These are phyloP conservation scores for Chirona hameri DNA, from an alignment of 2,888 invertebrate species.

Conservation along the genomic window DNA sequence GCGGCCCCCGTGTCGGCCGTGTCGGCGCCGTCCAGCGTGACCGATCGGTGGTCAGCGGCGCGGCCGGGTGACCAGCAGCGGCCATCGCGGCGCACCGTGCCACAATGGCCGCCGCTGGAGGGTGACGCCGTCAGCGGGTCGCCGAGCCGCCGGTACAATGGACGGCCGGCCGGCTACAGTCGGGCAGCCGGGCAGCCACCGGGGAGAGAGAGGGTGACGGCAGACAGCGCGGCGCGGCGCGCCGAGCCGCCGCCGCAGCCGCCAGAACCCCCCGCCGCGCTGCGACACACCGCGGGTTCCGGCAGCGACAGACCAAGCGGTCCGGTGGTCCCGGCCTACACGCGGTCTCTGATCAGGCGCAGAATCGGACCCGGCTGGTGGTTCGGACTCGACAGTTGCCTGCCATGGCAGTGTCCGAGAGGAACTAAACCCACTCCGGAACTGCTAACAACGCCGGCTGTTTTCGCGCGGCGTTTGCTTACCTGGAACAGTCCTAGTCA, in stretches of 20 bases:
- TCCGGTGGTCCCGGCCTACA: no score
- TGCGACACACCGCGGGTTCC: not conserved
- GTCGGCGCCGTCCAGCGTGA: not conserved
- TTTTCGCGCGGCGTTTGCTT: no score
- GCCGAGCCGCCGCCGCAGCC: not conserved
- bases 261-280: not conserved
- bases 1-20: no score
- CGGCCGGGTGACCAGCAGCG: not conserved
- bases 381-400: no score
- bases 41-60: not conserved
- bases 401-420: no score
- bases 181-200: not conserved
- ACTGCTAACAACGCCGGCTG: no score
- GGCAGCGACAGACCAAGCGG: not conserved
- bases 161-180: not conserved
- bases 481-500: no score
- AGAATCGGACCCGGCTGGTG: no score
- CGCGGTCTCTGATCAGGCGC: no score
- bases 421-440: no score
- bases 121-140: not conserved
- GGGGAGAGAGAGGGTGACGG: not conserved
- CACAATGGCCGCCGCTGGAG: not conserved
- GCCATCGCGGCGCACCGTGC: not conserved
- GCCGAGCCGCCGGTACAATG: not conserved
- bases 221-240: slow-evolving; percentile 4